phyloP scores from a whole-genome alignment of 2,797 vertebrate species.

The Thripadectes ignobilis region DNA sequence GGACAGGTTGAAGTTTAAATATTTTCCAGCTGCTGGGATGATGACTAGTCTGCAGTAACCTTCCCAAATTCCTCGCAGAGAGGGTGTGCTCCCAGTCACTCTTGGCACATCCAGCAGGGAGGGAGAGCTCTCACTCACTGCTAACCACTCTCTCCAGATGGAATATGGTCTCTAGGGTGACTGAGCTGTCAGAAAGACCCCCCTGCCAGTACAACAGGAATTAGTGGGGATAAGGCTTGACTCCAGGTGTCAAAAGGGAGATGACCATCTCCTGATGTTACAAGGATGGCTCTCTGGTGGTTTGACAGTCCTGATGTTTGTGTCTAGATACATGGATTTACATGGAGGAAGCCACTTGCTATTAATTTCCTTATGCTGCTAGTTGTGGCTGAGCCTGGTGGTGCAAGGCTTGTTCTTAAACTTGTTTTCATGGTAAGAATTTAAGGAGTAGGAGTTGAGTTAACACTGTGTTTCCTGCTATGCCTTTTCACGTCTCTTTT shows the following conservation, averaged over 20 bases:
- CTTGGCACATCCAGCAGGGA: not conserved
- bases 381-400: not conserved
- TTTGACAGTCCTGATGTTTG: fast-evolving
- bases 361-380: not conserved
- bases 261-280: not conserved
- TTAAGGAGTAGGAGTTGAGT: not conserved
- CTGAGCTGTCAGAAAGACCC: not conserved
- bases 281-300: not conserved
- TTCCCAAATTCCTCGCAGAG: not conserved
- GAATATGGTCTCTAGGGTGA: not conserved
- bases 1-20: not conserved
- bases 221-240: not conserved
- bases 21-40: not conserved
- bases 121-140: not conserved
- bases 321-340: not conserved
- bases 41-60: not conserved
- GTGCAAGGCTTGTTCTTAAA: not conserved
- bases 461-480: not conserved
- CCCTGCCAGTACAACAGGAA: not conserved
- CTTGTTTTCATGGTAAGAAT: not conserved
- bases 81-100: fast-evolving
- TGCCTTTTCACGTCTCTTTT: not conserved
- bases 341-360: not conserved
- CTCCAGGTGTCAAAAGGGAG: not conserved
- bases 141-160: not conserved